phyloP scores from a whole-genome alignment of 2,797 vertebrate genomes.

The Miichthys miiuy region DNA sequence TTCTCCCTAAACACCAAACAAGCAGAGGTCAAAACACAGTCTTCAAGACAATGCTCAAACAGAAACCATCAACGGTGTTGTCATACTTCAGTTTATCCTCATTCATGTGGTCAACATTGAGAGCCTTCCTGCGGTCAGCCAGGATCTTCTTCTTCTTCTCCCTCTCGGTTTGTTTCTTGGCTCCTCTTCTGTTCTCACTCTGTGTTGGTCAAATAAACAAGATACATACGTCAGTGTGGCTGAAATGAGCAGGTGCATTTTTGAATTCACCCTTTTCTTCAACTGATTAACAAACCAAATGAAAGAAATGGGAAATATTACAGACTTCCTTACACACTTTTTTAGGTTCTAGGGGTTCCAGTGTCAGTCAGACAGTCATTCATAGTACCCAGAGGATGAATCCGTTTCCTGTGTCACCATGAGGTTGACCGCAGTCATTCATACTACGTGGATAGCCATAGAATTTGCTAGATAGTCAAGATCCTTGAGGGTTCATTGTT shows the following conservation, averaged over 20 bases:
- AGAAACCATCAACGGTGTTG: no score
- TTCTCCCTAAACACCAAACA: conserved; percentile 81
- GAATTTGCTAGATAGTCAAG: background rate
- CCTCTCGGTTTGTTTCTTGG: conserved; percentile 97
- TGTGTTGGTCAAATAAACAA: conserved; percentile 45
- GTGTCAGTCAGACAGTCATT: no score
- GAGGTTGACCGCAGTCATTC: background rate
- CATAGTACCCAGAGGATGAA: background rate
- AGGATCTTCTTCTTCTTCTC: conserved; percentile 99
- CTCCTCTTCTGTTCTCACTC: conserved; percentile 85
- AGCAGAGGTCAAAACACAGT: background rate
- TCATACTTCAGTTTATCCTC: conserved; percentile 88
- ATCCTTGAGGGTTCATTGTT: background rate
- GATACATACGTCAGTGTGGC: background rate
- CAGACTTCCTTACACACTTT: no score
- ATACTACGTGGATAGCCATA: background rate
- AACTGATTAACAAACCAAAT: background rate
- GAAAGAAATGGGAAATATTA: background rate
- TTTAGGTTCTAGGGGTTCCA: no score
- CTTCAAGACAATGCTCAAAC: background rate
- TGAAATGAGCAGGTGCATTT: background rate
- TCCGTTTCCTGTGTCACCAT: background rate
- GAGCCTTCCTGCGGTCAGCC: conserved; percentile 93
- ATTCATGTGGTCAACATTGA: conserved; percentile 86
- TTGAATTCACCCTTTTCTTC: background rate